Conservation (phyloP, 2,797 vertebrate genomes). For the Cirrhinus mrigala region DNA sequence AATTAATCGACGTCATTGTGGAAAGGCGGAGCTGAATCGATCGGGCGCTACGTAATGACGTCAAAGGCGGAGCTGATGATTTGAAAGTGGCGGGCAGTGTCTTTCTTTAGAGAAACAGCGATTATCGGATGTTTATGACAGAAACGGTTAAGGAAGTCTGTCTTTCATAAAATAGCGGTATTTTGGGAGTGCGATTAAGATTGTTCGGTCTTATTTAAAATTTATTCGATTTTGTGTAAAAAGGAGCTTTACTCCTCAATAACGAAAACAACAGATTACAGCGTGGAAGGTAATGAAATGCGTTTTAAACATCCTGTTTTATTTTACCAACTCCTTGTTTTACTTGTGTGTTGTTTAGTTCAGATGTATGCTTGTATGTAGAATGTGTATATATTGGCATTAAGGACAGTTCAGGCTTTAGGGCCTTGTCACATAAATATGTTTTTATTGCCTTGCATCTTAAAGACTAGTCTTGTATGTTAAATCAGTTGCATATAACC, state of each 20-base stretch:
- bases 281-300: background rate
- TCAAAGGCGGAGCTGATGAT: conserved; percentile 58
- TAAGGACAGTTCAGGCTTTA: background rate
- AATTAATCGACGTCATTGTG: too few relatives aligned
- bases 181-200: background rate
- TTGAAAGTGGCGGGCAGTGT: conserved; percentile 82
- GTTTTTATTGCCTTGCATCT: background rate
- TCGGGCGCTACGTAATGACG: conserved; percentile 40
- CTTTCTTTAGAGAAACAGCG: background rate
- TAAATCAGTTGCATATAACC: too few relatives aligned
- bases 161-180: background rate
- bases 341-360: background rate
- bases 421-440: background rate
- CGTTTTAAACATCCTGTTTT: background rate
- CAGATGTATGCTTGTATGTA: background rate
- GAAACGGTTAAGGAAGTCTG: too few relatives aligned
- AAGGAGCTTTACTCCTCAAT: background rate
- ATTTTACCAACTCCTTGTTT: background rate
- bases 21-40: background rate
- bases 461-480: too few relatives aligned
- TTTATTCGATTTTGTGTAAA: background rate
- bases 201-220: background rate
- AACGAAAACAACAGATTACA: background rate
- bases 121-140: background rate
- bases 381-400: background rate